Base-by-base conservation (phyloP, 2,113 vertebrate genomes). In the Brachypodius melanocephalos region DNA sequence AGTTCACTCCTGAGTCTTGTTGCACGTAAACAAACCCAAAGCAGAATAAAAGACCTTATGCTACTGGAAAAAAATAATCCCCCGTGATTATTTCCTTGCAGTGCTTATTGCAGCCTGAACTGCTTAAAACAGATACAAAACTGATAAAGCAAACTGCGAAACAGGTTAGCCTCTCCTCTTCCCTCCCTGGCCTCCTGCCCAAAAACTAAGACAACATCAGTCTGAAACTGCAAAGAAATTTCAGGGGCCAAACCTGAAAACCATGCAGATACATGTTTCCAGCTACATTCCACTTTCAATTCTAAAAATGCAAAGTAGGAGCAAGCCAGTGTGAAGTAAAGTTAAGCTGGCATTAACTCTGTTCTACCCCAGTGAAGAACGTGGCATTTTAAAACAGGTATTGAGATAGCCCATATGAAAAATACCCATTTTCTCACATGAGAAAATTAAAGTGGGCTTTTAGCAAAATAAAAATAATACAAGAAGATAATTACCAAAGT, bases 401-500 rank as follows among this genome's bases (percentile, higher is more conserved):
- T 84, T 0, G 2, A 57, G 58, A 76, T 5, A 85, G 42, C 66
- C 76, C 45, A 5, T 46, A 49, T 54, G 36, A 96, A 85, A 95
- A 91, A 83, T 87, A 83, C 69, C 89, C 38, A 17, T 95, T 96
- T 95, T 94, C 92, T 94, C 90, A 77, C 1, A 24, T 22, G 93
- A 98, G 90, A 96, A 97, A 96, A 95, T 87, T 43, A 34, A 97
- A 92, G 10, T 10, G 66, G 87, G 90, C 83, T 69, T 93, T 78
- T 88, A 83, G 78, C 51, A 79, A 76, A 75, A 72, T 66, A 73
- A 81, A 77, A 93, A 59, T 2, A 61, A 82, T 20, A 9, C 58
- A 85, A 65, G 51, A 91, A 82, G 85, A 28, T 18, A 84, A 92
- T 34, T 85, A 93, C n/a, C 69, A 95, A 93, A 95, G 89, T 72